These are phyloP conservation scores for Drosophila nigrodunni DNA, from an alignment of 1,140 invertebrate species.

Conservation along the genomic window DNA sequence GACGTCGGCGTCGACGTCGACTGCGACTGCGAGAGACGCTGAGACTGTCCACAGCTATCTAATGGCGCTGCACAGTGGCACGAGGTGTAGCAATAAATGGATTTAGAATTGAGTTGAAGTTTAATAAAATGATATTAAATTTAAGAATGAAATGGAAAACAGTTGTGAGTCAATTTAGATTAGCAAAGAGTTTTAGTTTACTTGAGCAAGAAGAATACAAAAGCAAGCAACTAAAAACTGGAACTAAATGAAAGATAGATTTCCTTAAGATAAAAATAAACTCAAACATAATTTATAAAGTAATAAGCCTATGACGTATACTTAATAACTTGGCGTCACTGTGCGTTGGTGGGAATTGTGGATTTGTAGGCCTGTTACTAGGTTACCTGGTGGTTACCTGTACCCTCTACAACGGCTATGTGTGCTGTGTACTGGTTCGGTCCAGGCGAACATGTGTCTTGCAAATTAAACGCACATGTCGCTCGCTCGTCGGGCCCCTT, in stretches of 20 bases:
- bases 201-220: no score
- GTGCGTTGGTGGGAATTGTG: constrained; percentile 34
- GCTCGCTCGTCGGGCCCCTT: constrained; percentile 25
- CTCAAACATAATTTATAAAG: no score
- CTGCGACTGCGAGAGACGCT: constrained; percentile 33
- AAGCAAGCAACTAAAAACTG: no score
- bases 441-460: constrained; percentile 54
- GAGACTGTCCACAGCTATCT: constrained; percentile 39
- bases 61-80: constrained; percentile 47
- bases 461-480: constrained; percentile 73
- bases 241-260: no score
- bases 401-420: background rate
- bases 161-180: no score
- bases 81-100: background rate
- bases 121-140: background rate
- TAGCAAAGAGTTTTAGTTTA: background rate
- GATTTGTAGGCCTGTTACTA: constrained; percentile 29
- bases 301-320: background rate
- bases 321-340: background rate
- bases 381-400: constrained; percentile 39
- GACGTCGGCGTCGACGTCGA: constrained; percentile 32
- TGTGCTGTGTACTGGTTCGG: constrained; percentile 2
- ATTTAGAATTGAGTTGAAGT: background rate
- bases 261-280: background rate
- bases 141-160: background rate